Base-by-base conservation (phyloP, 1,140 invertebrate genomes). In the Andricus grossulariae region DNA sequence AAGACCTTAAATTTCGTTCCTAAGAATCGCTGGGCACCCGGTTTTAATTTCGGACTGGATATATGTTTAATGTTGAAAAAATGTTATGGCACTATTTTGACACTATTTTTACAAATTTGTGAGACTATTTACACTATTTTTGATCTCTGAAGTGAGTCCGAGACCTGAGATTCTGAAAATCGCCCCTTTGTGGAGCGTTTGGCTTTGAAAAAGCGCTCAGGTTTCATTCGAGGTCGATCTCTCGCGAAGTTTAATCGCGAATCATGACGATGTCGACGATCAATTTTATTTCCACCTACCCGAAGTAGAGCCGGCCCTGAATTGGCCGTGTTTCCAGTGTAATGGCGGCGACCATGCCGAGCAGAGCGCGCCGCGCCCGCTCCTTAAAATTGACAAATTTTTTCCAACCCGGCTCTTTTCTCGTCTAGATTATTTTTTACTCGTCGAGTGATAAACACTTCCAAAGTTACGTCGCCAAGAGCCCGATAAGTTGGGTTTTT, bases 271-370 rank as follows among this genome's bases (percentile, higher is more conserved):
- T 32, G 25, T 32, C 3, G 4, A 32, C 25, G 60, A 66, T 66
- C 60, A 66, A 39, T 66, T 66, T 66, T 39, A n/a, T n/a, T 16
- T 25, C 39, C 16, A 15, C 60, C 25, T 16, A 13, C 21, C 60
- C 25, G 25, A 66, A 45, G 51, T 84, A 80, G 49, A 75, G 82
- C 86, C 86, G 83, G 66, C 82, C 80, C 85, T 88, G 87, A 74
- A 72, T 71, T 82, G 83, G 80, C 80, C 80, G 83, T 84, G 81
- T 80, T 87, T 81, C 81, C 82, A 88, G 87, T 88, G 74, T 87
- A 88, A 88, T 88, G 86, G 87, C 85, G 87, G 84, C 87, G 83
- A 86, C 87, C 87, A 88, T 88, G 85, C 86, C 82, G 83, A 83
- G 77, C 83, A 85, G 83, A 84, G 87, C 81, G 86, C 83, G 82